A percentile compares a stretch with the other conserved stretches of the same genome.
Conservation (phyloP, 2,797 vertebrate genomes). For the Gephyroberyx darwinii region DNA sequence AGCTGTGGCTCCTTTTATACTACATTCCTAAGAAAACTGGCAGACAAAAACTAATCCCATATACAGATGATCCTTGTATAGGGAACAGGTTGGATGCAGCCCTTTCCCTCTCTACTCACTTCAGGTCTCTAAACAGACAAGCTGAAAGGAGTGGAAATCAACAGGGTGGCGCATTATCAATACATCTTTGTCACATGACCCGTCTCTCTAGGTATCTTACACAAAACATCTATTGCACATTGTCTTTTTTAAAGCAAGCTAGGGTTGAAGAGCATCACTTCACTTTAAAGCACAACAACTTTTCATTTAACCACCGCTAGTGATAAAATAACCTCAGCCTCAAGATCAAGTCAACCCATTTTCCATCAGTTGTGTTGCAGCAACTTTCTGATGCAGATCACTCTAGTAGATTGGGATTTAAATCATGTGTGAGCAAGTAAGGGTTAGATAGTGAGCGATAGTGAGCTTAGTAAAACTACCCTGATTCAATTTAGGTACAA, state of each 20-base stretch:
- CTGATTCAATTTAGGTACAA: too few species aligned
- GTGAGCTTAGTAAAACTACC: too few species aligned
- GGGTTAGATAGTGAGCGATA: too few species aligned
- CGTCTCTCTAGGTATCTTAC: background rate
- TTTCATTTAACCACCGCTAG: too few species aligned
- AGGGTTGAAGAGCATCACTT: slow-evolving; percentile 24
- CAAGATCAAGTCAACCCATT: background rate
- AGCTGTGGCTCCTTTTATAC: slow-evolving; percentile 22
- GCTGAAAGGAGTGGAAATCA: too few species aligned
- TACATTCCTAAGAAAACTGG: background rate
- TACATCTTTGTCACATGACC: slow-evolving; percentile 13
- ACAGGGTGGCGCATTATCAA: too few species aligned
- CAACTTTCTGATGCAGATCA: too few species aligned
- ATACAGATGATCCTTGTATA: slow-evolving; percentile 25
- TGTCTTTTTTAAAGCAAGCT: background rate
- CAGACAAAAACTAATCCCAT: background rate
- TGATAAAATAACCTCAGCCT: too few species aligned
- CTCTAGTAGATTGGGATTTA: slow-evolving; percentile 29
- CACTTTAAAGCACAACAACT: background rate
- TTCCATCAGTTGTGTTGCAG: background rate
- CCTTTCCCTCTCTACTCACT: background rate
- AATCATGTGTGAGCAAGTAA: too few species aligned
- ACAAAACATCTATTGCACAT: too few species aligned
- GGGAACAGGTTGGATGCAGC: slow-evolving; percentile 21
- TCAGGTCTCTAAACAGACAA: background rate